Conservation (phyloP, 2,888 invertebrate species). For the Torymus auratus region DNA sequence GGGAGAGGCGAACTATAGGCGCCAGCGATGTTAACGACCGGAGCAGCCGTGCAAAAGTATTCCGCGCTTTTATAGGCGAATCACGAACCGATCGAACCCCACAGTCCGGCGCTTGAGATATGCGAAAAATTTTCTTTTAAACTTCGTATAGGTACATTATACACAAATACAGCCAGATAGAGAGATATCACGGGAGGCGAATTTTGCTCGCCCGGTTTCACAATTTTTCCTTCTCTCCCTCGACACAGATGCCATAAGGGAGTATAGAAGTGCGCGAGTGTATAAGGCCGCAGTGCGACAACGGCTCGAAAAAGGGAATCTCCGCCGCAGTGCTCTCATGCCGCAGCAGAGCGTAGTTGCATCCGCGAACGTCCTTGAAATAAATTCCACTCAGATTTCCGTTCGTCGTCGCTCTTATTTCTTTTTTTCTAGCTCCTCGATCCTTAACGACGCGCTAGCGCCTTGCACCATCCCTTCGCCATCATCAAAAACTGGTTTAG, state of each 20-base stretch:
- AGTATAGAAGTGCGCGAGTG: neutral
- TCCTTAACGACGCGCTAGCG: neutral
- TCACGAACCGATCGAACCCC: too few relatives aligned
- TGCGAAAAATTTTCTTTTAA: too few relatives aligned
- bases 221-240: neutral
- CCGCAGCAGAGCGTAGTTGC: neutral
- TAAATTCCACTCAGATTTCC: constrained; percentile 44
- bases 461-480: constrained; percentile 7
- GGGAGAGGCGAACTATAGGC: too few relatives aligned
- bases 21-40: too few relatives aligned
- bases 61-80: too few relatives aligned
- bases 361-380: constrained; percentile 38
- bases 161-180: too few relatives aligned
- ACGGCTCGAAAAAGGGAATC: too few relatives aligned
- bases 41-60: too few relatives aligned
- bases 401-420: neutral
- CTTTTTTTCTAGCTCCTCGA: neutral
- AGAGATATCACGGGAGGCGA: too few relatives aligned
- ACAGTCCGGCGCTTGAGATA: too few relatives aligned
- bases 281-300: neutral
- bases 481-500: constrained; percentile 9
- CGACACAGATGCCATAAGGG: constrained; percentile 4
- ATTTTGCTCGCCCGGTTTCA: neutral
- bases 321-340: too few relatives aligned
- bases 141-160: too few relatives aligned